Base-by-base conservation (phyloP, 2,113 vertebrate genomes). In the Pardalotus punctatus region DNA sequence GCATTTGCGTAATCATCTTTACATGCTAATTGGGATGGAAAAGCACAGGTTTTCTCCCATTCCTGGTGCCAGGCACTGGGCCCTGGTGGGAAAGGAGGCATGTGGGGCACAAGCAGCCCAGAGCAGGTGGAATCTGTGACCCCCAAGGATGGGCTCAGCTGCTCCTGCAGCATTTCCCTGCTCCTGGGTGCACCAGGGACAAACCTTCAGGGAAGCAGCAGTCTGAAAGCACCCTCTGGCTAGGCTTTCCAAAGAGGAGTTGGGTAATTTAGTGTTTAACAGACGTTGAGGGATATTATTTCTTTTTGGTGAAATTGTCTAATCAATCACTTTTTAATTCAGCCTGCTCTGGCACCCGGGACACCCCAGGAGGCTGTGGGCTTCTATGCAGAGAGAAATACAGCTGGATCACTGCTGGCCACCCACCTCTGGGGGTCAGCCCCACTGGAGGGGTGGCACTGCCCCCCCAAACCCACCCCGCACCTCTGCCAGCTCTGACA, bases 241-340 rank as follows among this genome's bases (percentile, higher is more conserved):
- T 9, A 7, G 31, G 71, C n/a, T 80, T 84, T 48, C 48, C 66
- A 15, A 60, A 85, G 62, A 22, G 22, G 47, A 40, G 10, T 50
- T 77, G 82, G 79, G 82, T 69, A 67, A 58, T 94, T 94, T 51
- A 82, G 86, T 25, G 67, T 78, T 96, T 76, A 93, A 87, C 81
- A 82, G 71, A 84, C 36, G 0, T 85, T 72, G 90, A 90, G 85
- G 54, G 80, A 80, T 83, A 51, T 80, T 96, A 54, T 83, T 96
- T 90, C 88, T 86, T 94, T 87, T 88, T 69, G 48, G 81, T 72
- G 85, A 82, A 85, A 94, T 67, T 84, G 88, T 82, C 85, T 77
- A 84, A 97, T 96, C 94, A 65, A 93, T 97, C 95, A 97, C 85
- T 92, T 94, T 94, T 93, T 92, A 95, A 96, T 94, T 93, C 95